A percentile compares a stretch with the other conserved stretches of the same genome.
Evolutionary conservation across 2,797 vertebrate species (phyloP).

Genomic region (Otus scops): DNA sequence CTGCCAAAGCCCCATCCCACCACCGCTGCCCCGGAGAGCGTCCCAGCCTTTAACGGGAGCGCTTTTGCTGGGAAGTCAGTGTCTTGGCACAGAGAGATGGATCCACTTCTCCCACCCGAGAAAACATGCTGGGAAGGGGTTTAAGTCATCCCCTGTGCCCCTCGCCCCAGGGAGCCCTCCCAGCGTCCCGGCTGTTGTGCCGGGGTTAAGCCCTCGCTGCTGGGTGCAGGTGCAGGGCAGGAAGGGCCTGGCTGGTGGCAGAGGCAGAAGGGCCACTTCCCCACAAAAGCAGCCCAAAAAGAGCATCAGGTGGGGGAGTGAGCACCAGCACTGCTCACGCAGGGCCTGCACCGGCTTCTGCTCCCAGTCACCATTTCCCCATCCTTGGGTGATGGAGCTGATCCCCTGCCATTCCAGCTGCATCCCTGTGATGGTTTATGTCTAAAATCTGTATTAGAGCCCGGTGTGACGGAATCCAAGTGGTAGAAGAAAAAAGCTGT

Average conservation of each 20-base stretch:
- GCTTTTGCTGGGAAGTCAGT: fast-evolving
- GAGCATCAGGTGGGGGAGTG: neutral
- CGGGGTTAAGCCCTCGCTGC: neutral
- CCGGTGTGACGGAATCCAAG: neutral
- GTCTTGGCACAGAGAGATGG: neutral
- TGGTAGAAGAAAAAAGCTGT: neutral
- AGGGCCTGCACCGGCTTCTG: neutral
- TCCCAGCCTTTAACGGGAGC: fast-evolving
- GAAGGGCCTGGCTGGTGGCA: neutral
- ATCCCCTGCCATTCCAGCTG: neutral
- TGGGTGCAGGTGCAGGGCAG: fast-evolving
- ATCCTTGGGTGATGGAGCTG: neutral
- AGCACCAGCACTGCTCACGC: fast-evolving
- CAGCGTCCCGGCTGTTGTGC: fast-evolving
- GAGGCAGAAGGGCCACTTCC: neutral
- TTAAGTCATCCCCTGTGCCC: neutral
- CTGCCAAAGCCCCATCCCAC: neutral
- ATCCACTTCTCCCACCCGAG: neutral
- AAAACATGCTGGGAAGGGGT: neutral
- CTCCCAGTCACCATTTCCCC: neutral
- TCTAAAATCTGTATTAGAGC: neutral
- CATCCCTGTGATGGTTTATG: neutral
- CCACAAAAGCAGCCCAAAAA: fast-evolving
- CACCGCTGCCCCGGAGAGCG: fast-evolving
- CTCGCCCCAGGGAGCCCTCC: neutral